These are phyloP conservation scores for Psylliodes chrysocephalus DNA, from an alignment of 2,888 invertebrate genomes.

Conservation along the genomic window DNA sequence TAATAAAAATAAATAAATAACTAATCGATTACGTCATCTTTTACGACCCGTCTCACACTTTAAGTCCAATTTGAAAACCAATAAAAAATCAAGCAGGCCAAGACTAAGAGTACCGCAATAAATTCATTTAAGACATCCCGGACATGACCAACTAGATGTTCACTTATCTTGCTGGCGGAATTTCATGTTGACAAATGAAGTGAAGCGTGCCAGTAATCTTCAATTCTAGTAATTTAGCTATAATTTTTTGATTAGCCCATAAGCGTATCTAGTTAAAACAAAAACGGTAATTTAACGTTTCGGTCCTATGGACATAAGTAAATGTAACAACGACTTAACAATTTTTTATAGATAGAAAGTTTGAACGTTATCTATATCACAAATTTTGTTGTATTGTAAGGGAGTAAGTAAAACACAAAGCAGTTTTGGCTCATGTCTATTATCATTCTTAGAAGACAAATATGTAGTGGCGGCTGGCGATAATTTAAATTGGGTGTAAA, in stretches of 20 bases:
- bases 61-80: conserved; percentile 22
- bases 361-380: too few relatives aligned
- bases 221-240: conserved; percentile 34
- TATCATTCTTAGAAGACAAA: too few relatives aligned
- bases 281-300: too few relatives aligned
- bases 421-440: too few relatives aligned
- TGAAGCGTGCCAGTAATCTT: conserved; percentile 39
- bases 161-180: conserved; percentile 57
- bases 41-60: conserved; percentile 1
- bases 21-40: conserved; percentile 10
- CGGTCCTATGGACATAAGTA: too few relatives aligned
- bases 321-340: too few relatives aligned
- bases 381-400: too few relatives aligned
- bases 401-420: too few relatives aligned
- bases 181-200: conserved; percentile 48
- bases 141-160: conserved; percentile 58
- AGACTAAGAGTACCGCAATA: conserved; percentile 38
- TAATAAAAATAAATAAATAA: background rate
- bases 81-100: conserved; percentile 12
- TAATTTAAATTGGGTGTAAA: too few relatives aligned
- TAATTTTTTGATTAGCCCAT: conserved; percentile 10
- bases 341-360: too few relatives aligned
- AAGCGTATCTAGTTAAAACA: conserved; percentile 20
- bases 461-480: too few relatives aligned
- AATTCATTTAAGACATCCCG: conserved; percentile 63